Conservation (phyloP, 1,140 invertebrate genomes). For the Macrobrachium nipponense region DNA sequence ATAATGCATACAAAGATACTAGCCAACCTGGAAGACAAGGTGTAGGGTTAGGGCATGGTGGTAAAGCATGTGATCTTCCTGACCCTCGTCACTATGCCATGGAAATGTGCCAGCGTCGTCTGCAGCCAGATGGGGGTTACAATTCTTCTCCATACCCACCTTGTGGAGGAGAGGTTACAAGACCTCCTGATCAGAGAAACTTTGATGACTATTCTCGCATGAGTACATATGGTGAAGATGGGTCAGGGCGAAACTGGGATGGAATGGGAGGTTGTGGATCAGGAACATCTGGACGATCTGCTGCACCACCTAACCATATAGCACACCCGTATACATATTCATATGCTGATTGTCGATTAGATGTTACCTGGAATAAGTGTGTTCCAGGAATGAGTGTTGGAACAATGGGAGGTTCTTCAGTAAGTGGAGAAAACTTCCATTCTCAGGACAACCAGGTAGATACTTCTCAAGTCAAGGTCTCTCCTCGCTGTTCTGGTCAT, state of each 20-base stretch:
- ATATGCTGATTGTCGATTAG: constrained; percentile 45
- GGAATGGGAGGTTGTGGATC: constrained; percentile 37
- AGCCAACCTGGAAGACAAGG: constrained; percentile 36
- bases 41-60: constrained; percentile 2
- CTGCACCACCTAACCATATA: constrained; percentile 33
- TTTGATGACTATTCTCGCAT: constrained; percentile 52
- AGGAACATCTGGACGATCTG: background rate
- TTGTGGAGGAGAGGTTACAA: constrained; percentile 25
- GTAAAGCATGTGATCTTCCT: constrained; percentile 19
- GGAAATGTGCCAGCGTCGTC: constrained; percentile 38
- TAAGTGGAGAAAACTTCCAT: constrained; percentile 33
- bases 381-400: constrained; percentile 28
- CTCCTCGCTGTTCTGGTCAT: constrained; percentile 16
- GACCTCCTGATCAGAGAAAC: constrained; percentile 27
- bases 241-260: constrained; percentile 33
- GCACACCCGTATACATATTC: constrained; percentile 51
- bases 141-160: constrained; percentile 22
- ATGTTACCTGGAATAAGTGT: constrained; percentile 47
- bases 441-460: constrained; percentile 38
- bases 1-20: constrained; percentile 36
- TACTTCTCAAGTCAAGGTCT: constrained; percentile 17
- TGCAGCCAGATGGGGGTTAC: constrained; percentile 31
- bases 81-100: constrained; percentile 35
- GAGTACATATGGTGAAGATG: constrained; percentile 46
- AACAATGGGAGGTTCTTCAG: background rate